Evolutionary conservation across 2,888 invertebrate species (phyloP), one percentile per base, ranked within the genome.

Genomic region (Cerastoderma edule): DNA sequence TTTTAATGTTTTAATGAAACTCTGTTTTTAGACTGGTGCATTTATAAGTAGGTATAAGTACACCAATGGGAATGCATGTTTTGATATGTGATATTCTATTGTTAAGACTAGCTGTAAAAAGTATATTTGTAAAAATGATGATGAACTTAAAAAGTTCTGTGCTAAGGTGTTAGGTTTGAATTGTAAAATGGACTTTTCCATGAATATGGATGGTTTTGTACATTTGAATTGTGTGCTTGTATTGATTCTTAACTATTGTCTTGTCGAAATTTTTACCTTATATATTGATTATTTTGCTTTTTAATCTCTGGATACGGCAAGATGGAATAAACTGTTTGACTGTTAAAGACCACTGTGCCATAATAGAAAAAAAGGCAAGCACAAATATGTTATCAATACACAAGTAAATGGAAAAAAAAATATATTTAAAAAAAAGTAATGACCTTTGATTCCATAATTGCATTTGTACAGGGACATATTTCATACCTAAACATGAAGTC

Each of bases 11-110:
- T 77, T 72, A 78, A 69, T 72, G 82, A 79, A 82, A 78, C 82
- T 82, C 82, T 82, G 79, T 82, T 82, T 82, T 77, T 77, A 78
- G 76, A 64, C 75, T 73, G 81, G 81, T 81, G 81, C 78, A 81
- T 78, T 66, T 60, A 35, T 39, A 8, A 35, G 39, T 60, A 27
- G 35, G 60, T 35, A 35, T 39, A 60, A 60, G 60, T 60, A 39
- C 60, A 60, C 39, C 60, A 22, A 60, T 60, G 19, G 39, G 60
- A 24, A 60, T 60, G 60, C 39, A 60, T 60, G 60, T 60, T 60
- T 60, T 60, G 60, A 60, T 60, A 60, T 60, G 60, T 60, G 60
- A 60, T 60, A 60, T 24, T 35, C 24, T 39, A n/a, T 60, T 60
- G 60, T 60, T 60, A 60, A 60, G 60, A 24, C 35, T 60, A 39